Evolutionary conservation across 2,113 vertebrate genomes (phyloP).

Genomic region (Athene noctua): DNA sequence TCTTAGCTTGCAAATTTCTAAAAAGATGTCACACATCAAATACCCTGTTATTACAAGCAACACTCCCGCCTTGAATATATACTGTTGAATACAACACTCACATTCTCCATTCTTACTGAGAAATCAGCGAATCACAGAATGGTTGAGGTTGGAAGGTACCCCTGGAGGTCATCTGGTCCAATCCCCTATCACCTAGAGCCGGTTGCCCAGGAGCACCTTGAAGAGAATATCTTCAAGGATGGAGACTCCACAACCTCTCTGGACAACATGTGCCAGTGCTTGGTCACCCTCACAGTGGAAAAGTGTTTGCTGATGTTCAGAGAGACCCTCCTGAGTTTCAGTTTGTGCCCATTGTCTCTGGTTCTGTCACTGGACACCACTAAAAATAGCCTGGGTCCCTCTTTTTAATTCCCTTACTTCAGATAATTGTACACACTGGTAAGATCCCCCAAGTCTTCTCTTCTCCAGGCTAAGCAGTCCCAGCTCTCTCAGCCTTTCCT

Average conservation of each 20-base stretch:
- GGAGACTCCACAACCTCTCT: background rate
- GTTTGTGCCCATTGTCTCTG: background rate
- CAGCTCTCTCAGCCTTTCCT: background rate
- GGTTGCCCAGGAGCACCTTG: background rate
- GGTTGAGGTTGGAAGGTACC: background rate
- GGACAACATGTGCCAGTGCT: background rate
- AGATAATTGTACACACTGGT: accelerated
- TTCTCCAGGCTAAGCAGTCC: background rate
- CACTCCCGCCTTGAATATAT: background rate
- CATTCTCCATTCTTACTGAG: background rate
- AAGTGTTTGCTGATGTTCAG: background rate
- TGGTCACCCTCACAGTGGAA: background rate
- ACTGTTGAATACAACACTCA: background rate
- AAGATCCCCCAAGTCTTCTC: background rate
- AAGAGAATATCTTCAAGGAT: background rate
- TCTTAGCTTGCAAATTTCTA: background rate
- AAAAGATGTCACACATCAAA: background rate
- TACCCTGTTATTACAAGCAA: background rate
- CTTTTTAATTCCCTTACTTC: background rate
- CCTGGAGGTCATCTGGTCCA: background rate
- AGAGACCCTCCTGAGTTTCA: background rate
- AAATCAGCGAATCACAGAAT: background rate
- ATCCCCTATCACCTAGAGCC: background rate
- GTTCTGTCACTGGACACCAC: background rate
- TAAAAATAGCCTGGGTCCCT: background rate